phyloP scores from a whole-genome alignment of 2,797 vertebrate species.

The Melanotaenia maccullochi region DNA sequence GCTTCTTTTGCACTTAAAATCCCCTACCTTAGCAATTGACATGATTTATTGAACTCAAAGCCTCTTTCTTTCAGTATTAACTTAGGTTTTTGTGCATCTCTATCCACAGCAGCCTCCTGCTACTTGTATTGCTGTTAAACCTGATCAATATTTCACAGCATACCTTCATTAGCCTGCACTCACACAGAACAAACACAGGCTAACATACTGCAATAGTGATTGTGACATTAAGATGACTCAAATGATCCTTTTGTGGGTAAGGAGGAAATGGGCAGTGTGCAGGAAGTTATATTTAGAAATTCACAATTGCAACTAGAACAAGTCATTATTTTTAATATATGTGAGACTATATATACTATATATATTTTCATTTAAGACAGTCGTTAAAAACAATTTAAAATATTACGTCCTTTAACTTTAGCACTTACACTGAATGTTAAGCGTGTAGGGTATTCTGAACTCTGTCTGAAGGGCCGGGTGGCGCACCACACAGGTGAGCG shows the following conservation, averaged over 20 bases:
- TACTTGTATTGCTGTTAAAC: slow-evolving; percentile 59
- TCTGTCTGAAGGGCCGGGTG: slow-evolving; percentile 92
- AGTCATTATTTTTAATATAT: neutral
- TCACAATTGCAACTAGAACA: slow-evolving; percentile 12
- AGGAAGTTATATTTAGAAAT: slow-evolving; percentile 13
- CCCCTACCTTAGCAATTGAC: slow-evolving; percentile 62
- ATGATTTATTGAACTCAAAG: slow-evolving; percentile 77
- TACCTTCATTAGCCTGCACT: slow-evolving; percentile 78
- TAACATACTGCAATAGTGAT: slow-evolving; percentile 60
- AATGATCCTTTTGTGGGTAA: slow-evolving; percentile 62
- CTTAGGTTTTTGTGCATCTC: slow-evolving; percentile 61
- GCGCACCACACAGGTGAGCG: slow-evolving; percentile 91
- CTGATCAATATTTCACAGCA: slow-evolving; percentile 86
- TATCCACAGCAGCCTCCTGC: slow-evolving; percentile 42
- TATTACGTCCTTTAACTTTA: neutral
- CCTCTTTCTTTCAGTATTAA: slow-evolving; percentile 72
- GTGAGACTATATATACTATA: neutral
- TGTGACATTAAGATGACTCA: slow-evolving; percentile 59
- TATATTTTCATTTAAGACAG: neutral
- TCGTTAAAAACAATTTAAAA: neutral
- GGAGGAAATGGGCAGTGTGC: slow-evolving; percentile 35
- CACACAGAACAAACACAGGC: slow-evolving; percentile 66
- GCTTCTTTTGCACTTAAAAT: slow-evolving; percentile 78
- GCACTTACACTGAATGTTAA: slow-evolving; percentile 95
- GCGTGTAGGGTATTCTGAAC: slow-evolving; percentile 85